phyloP scores from a whole-genome alignment of 2,113 vertebrate species.

The Indicator indicator region DNA sequence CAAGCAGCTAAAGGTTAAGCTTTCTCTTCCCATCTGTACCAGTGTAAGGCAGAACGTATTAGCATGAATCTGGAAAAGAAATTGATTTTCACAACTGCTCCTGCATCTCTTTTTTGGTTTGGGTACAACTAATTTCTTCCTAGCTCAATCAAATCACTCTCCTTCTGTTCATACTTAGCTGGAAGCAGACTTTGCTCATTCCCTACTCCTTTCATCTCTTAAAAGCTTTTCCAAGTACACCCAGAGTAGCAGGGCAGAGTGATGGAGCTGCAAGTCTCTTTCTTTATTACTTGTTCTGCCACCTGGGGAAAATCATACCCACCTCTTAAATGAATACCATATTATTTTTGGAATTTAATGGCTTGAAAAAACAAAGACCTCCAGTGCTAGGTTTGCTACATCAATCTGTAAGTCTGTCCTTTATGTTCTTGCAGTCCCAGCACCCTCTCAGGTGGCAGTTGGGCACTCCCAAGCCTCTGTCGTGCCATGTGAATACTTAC shows the following conservation, averaged over 20 bases:
- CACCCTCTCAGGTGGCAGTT: fast-evolving
- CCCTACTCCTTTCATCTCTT: conserved; percentile 26
- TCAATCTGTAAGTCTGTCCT: not conserved
- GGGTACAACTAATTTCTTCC: not conserved
- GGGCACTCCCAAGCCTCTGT: not conserved
- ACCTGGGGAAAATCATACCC: not conserved
- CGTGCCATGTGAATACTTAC: fast-evolving
- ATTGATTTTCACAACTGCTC: conserved; percentile 5
- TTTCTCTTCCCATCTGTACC: not conserved
- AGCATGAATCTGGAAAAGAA: not conserved
- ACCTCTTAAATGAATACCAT: not conserved
- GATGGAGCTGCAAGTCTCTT: not conserved
- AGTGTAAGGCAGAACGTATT: not conserved
- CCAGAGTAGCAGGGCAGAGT: not conserved
- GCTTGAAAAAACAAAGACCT: not conserved
- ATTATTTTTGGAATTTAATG: not conserved
- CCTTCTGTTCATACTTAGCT: not conserved
- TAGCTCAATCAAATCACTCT: not conserved
- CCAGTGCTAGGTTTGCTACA: not conserved
- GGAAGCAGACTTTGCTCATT: conserved; percentile 1
- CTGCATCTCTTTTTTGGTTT: not conserved
- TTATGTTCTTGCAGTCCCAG: not conserved
- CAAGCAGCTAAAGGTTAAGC: conserved; percentile 12
- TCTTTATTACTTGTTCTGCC: not conserved
- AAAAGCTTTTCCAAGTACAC: conserved; percentile 18